Conservation (phyloP, 2,888 invertebrate genomes). For the Rhagophthalmus giganteus region DNA sequence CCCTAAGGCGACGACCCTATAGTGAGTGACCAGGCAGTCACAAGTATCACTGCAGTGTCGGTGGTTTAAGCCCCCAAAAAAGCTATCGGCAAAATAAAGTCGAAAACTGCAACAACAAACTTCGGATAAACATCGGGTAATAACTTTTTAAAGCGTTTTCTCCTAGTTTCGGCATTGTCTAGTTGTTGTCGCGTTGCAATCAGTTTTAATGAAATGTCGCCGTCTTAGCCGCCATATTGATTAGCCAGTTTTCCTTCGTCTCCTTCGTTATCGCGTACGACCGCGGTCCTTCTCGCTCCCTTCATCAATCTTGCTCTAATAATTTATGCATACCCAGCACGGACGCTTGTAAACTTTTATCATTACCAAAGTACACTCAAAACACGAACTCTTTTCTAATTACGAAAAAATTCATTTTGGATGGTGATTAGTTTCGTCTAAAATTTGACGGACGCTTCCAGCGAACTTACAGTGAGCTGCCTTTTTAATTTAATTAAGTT, state of each 20-base stretch:
- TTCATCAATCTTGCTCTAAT: constrained; percentile 45
- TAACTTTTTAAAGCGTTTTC: too few species aligned
- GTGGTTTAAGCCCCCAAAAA: constrained; percentile 19
- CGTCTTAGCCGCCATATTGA: constrained; percentile 32
- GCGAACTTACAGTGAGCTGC: constrained; percentile 18
- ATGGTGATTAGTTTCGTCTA: constrained; percentile 32
- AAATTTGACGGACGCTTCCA: constrained; percentile 30
- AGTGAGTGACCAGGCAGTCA: constrained; percentile 38
- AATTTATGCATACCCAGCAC: constrained; percentile 41
- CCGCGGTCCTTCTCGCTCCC: constrained; percentile 30
- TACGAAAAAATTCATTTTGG: constrained; percentile 36
- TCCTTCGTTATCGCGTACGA: constrained; percentile 17
- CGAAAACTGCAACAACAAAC: constrained; percentile 6
- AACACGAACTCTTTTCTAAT: constrained; percentile 35
- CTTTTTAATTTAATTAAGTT: constrained; percentile 14
- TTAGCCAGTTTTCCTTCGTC: constrained; percentile 21
- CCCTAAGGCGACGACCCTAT: constrained; percentile 38
- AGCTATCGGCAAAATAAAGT: constrained; percentile 6
- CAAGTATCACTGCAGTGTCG: constrained; percentile 14
- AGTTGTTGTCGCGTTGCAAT: constrained; percentile 25
- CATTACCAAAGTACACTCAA: constrained; percentile 37
- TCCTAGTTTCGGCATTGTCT: too few species aligned
- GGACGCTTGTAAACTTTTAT: constrained; percentile 41
- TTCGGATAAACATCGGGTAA: not conserved
- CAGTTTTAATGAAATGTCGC: constrained; percentile 32